Conservation (phyloP, 1,140 invertebrate species). For the Penaeus indicus region DNA sequence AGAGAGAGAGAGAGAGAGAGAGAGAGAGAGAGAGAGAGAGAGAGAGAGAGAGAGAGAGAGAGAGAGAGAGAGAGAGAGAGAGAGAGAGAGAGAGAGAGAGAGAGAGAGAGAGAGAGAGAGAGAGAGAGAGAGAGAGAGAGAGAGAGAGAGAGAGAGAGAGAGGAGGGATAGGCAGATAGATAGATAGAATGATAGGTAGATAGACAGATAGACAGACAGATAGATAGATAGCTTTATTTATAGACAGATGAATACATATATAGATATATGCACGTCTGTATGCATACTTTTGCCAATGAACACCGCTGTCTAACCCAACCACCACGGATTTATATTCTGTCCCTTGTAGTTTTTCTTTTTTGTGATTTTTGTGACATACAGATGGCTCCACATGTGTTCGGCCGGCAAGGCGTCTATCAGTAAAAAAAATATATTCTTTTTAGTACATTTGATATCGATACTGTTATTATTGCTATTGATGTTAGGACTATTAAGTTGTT, state of each 20-base stretch:
- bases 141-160: not conserved
- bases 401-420: too few relatives aligned
- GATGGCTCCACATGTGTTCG: too few relatives aligned
- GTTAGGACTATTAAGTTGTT: too few relatives aligned
- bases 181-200: not conserved
- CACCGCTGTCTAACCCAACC: too few relatives aligned
- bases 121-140: not conserved
- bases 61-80: not conserved
- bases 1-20: not conserved
- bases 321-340: too few relatives aligned
- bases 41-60: not conserved
- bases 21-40: not conserved
- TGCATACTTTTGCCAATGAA: slow-evolving; percentile 33
- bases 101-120: not conserved
- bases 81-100: not conserved
- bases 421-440: too few relatives aligned
- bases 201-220: slow-evolving; percentile 11
- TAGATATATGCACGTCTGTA: slow-evolving; percentile 3
- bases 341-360: too few relatives aligned
- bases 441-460: too few relatives aligned
- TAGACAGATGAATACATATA: not conserved
- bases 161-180: not conserved
- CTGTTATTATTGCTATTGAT: too few relatives aligned
- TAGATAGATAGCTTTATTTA: not conserved
- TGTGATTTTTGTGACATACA: too few relatives aligned